Base-by-base conservation (phyloP, 2,888 invertebrate genomes). In the Alloplasta piceator region DNA sequence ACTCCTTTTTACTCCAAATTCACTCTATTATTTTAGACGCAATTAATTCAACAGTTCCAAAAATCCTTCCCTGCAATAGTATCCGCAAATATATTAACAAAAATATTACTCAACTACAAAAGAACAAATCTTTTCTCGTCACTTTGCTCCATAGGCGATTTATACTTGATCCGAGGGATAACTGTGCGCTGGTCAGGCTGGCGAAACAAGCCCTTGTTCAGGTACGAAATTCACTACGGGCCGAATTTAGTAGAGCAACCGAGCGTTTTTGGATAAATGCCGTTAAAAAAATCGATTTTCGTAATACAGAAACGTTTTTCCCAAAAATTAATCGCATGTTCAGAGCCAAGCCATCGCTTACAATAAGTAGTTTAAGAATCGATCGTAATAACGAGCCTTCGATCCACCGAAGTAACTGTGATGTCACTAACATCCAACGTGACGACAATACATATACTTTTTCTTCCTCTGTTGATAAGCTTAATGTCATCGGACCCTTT, bases 401-500 rank as follows among this genome's bases (percentile, higher is more conserved):
- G n/a, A n/a, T n/a, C n/a, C n/a, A n/a, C n/a, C n/a, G n/a, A n/a
- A n/a, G n/a, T n/a, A n/a, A n/a, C n/a, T n/a, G n/a, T n/a, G n/a
- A n/a, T n/a, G n/a, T n/a, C n/a, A n/a, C n/a, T n/a, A n/a, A n/a
- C n/a, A n/a, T n/a, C n/a, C n/a, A n/a, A n/a, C n/a, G n/a, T n/a
- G n/a, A n/a, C n/a, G n/a, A 72, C 1, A 50, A 76, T 14, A 43
- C 46, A 5, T 72, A 66, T 9, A 39, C 73, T 1, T 48, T 82
- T 9, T 9, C 63, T 0, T 16, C 73, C 1, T 36, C 66, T 0
- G 3, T 6, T 0, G 73, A 81, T n/a, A 79, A 73, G 52, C 50
- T 76, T 7, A 79, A 83, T n/a, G 39, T 81, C 1, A 52, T 81
- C 0, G 83, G 81, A 9, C 74, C 73, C 0, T 60, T 55, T 46